phyloP scores from a whole-genome alignment of 2,888 invertebrate genomes.

The Flexamia atlantica region DNA sequence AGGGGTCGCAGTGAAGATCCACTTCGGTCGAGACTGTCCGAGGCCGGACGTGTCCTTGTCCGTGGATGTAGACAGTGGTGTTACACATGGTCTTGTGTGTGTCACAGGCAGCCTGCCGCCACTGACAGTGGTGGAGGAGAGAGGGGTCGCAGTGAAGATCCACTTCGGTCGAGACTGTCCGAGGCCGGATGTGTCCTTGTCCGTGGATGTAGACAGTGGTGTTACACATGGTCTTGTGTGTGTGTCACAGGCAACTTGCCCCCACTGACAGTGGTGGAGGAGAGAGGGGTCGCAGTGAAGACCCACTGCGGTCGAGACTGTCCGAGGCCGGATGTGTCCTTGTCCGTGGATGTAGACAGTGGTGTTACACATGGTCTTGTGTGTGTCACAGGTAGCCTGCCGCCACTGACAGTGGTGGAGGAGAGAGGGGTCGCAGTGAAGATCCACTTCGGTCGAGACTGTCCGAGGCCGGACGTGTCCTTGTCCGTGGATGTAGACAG shows the following conservation, averaged over 20 bases:
- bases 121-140: slow-evolving; percentile 84
- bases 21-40: slow-evolving; percentile 90
- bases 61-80: too few species aligned
- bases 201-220: too few species aligned
- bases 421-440: too few species aligned
- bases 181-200: slow-evolving; percentile 87
- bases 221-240: too few species aligned
- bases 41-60: slow-evolving; percentile 88
- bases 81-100: too few species aligned
- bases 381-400: slow-evolving; percentile 89
- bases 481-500: slow-evolving; percentile 93
- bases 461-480: slow-evolving; percentile 87
- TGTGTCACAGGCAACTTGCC: slow-evolving; percentile 78
- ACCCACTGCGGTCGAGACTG: slow-evolving; percentile 90
- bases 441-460: too few species aligned
- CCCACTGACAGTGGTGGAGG: slow-evolving; percentile 85
- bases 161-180: too few species aligned
- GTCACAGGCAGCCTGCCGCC: slow-evolving; percentile 80
- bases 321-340: slow-evolving; percentile 88
- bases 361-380: too few species aligned
- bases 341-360: too few species aligned
- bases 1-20: slow-evolving; percentile 87
- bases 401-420: slow-evolving; percentile 84
- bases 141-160: too few species aligned
- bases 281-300: slow-evolving; percentile 86